Evolutionary conservation across 2,797 vertebrate species (phyloP), one percentile per base, ranked within the genome.

Genomic region (Buceros bicornis): DNA sequence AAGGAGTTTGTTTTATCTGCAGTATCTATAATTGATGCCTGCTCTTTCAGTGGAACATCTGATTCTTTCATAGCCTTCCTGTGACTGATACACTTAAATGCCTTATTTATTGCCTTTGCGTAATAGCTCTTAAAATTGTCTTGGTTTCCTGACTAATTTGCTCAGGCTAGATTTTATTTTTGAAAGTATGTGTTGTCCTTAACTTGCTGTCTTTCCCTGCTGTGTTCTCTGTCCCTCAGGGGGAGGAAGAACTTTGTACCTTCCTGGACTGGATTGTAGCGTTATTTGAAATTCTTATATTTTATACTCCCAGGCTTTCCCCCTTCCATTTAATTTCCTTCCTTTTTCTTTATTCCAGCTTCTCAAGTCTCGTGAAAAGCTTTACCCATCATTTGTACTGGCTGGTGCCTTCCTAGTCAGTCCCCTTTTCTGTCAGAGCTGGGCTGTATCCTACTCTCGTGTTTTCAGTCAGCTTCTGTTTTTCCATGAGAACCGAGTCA

Each of bases 1-100:
- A 86, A 78, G 65, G 69, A 80, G 62, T 86, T 83, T 92, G 62
- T 79, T 82, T 93, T 80, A 82, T 78, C 73, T 90, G 35, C 76
- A 90, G 51, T 95, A 91, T 95, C 76, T 61, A 89, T 96, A 96
- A 97, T 94, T 94, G 58, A 94, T 97, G 86, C 21, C 35, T 80
- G 21, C 65, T 93, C 91, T 78, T 93, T 86, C 86, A 96, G 72
- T 31, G 87, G 76, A 79, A 40, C 40, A 43, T 86, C 82, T 91
- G 72, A 92, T 93, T 96, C 72, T 90, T 94, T 96, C 87, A 47
- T 71, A 85, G 53, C 10, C 89, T 95, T 97, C 76, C 87, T 95
- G 72, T 88, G 90, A 89, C 71, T 73, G 69, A 78, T 92, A 86
- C 58, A 66, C 37, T 88, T 93, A 95, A 90, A 93, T 90, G 73